A percentile compares a stretch with the other conserved stretches of the same genome.
Evolutionary conservation across 2,888 invertebrate genomes (phyloP).

Genomic region (Rhaphigaster nebulosa): DNA sequence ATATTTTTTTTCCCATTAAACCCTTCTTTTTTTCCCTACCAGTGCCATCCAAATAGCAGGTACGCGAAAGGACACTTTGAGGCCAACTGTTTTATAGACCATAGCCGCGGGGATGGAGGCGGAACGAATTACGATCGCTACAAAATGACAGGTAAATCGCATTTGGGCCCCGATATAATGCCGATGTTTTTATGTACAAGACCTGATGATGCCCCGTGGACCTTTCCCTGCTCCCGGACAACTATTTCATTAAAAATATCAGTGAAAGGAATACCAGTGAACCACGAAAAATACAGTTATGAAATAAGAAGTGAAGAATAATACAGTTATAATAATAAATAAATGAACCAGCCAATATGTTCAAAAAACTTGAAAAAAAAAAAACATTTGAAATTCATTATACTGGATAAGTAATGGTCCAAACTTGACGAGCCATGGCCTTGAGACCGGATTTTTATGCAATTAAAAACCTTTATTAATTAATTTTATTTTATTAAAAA

Average conservation of each 20-base stretch:
- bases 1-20: neutral
- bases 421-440: too few species aligned
- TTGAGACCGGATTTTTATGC: too few species aligned
- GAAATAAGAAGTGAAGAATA: too few species aligned
- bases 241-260: neutral
- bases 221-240: neutral
- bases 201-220: neutral
- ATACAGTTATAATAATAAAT: too few species aligned
- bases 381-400: too few species aligned
- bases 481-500: too few species aligned
- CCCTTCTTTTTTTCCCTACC: too few species aligned
- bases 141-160: constrained; percentile 5
- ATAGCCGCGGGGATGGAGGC: neutral
- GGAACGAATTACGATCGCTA: neutral
- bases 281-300: neutral
- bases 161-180: neutral
- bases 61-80: neutral
- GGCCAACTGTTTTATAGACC: neutral
- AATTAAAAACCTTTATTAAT: too few species aligned
- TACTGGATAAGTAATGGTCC: too few species aligned
- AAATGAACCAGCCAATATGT: too few species aligned
- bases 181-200: neutral
- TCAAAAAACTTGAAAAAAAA: too few species aligned
- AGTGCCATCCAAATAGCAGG: neutral
- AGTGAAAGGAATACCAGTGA: neutral